Evolutionary conservation across 64 coral and sea anemone species (phyloP).

Genomic region (Actinia equina): DNA sequence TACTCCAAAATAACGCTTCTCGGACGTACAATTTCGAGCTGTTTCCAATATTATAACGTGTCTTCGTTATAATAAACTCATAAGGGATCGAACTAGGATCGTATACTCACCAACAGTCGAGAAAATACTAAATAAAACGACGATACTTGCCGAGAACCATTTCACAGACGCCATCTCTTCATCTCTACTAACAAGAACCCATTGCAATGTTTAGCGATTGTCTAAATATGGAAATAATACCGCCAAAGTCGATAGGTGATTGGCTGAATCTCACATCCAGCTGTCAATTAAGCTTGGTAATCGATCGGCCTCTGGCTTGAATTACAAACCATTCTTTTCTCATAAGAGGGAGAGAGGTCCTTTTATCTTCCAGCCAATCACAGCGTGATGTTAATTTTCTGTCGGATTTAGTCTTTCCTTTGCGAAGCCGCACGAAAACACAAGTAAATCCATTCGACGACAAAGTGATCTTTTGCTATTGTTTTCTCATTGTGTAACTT

Average conservation of each 20-base stretch:
- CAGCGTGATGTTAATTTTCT: not conserved
- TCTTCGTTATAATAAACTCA: not conserved
- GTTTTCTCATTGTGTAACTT: not conserved
- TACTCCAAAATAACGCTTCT: not conserved
- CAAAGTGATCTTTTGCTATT: conserved; percentile 1
- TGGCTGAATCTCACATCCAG: conserved; percentile 1
- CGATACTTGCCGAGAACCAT: not conserved
- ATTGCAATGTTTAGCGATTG: conserved; percentile 16
- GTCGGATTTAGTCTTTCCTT: conserved; percentile 6
- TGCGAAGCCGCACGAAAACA: conserved; percentile 10
- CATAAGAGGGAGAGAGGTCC: not conserved
- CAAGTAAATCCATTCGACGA: not conserved
- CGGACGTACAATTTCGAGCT: not conserved
- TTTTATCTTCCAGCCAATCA: conserved; percentile 8
- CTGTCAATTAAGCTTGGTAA: conserved; percentile 18
- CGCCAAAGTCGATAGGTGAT: not conserved
- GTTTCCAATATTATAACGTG: not conserved
- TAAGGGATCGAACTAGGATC: not conserved
- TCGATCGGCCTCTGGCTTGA: conserved; percentile 3
- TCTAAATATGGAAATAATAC: not conserved
- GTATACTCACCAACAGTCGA: not conserved
- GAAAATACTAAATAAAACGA: not conserved
- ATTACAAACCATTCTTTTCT: not conserved
- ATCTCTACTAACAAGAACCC: conserved; percentile 12
- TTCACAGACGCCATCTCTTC: conserved; percentile 1